phyloP scores from a whole-genome alignment of 2,888 invertebrate species.

The Drosophila histrio region DNA sequence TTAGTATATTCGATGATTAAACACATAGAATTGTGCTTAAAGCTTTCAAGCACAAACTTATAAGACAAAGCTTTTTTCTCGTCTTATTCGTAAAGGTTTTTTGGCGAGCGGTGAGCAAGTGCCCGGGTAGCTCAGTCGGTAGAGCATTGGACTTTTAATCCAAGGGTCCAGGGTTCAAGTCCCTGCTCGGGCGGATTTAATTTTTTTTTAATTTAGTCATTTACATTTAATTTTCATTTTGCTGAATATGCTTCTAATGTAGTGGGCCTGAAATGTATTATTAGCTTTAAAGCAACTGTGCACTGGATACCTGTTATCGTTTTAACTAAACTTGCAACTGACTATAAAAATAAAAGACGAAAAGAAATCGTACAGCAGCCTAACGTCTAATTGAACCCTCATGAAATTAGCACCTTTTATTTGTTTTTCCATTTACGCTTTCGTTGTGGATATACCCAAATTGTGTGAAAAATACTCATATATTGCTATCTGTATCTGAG shows the following conservation, averaged over 20 bases:
- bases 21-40: background rate
- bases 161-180: constrained; percentile 85
- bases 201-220: background rate
- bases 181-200: constrained; percentile 83
- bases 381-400: constrained; percentile 81
- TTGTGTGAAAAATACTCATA: constrained; percentile 54
- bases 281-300: background rate
- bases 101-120: background rate
- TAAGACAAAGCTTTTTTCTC: constrained; percentile 1
- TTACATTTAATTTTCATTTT: background rate
- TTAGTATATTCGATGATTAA: too few species aligned
- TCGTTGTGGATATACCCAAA: constrained; percentile 67
- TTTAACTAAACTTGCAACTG: constrained; percentile 22
- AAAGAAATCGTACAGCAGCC: constrained; percentile 55
- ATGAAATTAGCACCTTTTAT: constrained; percentile 83
- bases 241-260: too few species aligned
- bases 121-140: constrained; percentile 84
- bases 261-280: background rate
- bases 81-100: constrained; percentile 6
- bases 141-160: constrained; percentile 85
- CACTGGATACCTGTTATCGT: constrained; percentile 6
- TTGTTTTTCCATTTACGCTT: constrained; percentile 75
- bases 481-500: constrained; percentile 39
- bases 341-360: constrained; percentile 19
- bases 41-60: constrained; percentile 18